Evolutionary conservation across 2,113 vertebrate species (phyloP), one percentile per base, ranked within the genome.

Genomic region (Theristicus caerulescens): DNA sequence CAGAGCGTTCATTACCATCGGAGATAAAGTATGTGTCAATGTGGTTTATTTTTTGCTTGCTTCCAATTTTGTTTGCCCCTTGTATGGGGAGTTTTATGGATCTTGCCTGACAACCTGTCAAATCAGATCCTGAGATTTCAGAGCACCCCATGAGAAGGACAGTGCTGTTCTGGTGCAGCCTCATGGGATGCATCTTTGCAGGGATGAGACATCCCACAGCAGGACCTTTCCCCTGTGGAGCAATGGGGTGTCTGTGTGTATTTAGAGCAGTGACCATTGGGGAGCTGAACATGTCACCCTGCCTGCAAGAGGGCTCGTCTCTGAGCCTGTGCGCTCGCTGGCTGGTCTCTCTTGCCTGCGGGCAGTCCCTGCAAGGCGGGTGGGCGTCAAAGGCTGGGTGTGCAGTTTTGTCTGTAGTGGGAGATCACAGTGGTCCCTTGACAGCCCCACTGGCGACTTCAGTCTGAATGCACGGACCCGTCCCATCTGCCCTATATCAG

Each of bases 1-100:
- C 44, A 98, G 98, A 93, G 67, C 98, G 0, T 99, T 98, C 96
- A 99, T 99, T 89, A 99, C 98, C 74, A 98, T 99, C 0, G 98
- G 98, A 96, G 98, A 98, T 55, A 98, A 98, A 92, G 98, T 99
- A 97, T 2, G 97, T 96, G 32, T 14, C 62, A 19, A 0, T 16
- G 42, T 22, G 24, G 11, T 58, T 92, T 65, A 3, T 44, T 42
- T 77, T 42, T 58, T 19, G 2, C 51, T 94, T 44, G 13, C n/a
- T 86, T 70, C 36, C 46, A 11, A 3, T 66, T 69, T 55, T 46
- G 22, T 49, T 80, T 82, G 47, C 61, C 26, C 19, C 44, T 14
- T 8, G 7, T 16, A 4, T 17, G 25, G 51, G 51, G 64, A 32
- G 32, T 66, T 88, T n/a, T 66, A 4, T 27, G 36, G 40, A 20